Conservation (phyloP, 2,113 vertebrate genomes). For the Progne subis region DNA sequence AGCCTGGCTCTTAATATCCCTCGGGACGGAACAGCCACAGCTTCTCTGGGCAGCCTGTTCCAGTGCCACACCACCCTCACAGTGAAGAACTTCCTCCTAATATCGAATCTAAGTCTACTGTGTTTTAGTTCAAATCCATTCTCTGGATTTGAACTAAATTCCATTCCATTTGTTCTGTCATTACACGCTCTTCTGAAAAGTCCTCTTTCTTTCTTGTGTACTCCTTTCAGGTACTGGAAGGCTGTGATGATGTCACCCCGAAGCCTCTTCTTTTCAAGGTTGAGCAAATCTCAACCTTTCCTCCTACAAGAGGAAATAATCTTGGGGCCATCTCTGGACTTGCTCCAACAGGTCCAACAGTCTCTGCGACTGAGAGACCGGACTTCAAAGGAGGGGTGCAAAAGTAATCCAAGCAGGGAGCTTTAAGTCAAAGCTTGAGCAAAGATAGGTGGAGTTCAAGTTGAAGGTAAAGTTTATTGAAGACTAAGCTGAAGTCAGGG, state of each 20-base stretch:
- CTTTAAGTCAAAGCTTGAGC: background rate
- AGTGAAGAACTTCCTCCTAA: background rate
- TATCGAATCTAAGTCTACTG: background rate
- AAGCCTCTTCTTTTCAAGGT: background rate
- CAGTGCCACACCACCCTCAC: background rate
- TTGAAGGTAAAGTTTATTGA: background rate
- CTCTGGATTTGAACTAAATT: background rate
- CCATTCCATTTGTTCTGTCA: background rate
- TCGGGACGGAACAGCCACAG: background rate
- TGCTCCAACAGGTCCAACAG: too few species aligned
- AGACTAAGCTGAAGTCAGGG: background rate
- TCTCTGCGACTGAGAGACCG: background rate
- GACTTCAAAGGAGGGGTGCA: background rate
- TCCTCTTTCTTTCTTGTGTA: background rate
- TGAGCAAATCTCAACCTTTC: background rate
- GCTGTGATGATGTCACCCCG: rapidly evolving
- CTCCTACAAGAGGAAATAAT: background rate
- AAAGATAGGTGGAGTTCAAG: background rate
- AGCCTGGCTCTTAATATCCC: too few species aligned
- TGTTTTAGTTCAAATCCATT: background rate
- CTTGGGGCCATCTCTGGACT: background rate
- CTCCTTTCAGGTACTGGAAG: background rate
- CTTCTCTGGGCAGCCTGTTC: background rate
- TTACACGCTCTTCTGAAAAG: background rate
- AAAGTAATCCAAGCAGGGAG: background rate